Conservation (phyloP, 2,797 vertebrate genomes). For the Acrossocheilus wenchowensis region DNA sequence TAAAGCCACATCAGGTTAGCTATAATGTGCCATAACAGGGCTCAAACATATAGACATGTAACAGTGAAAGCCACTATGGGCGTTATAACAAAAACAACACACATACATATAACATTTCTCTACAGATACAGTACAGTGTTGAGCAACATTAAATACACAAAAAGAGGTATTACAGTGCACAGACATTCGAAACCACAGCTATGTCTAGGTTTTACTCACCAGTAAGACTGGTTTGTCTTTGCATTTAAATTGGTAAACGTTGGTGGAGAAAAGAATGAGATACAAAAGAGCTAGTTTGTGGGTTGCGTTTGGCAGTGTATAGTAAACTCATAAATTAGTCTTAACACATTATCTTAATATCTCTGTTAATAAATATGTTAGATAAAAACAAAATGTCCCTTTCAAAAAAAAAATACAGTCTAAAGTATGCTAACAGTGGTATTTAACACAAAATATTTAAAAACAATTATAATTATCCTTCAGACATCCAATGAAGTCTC, state of each 20-base stretch:
- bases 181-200: background rate
- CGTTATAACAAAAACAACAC: constrained; percentile 2
- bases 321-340: background rate
- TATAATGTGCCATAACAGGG: background rate
- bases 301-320: background rate
- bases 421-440: constrained; percentile 12
- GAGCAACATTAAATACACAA: constrained; percentile 44
- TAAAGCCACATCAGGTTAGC: background rate
- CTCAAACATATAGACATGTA: background rate
- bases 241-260: background rate
- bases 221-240: background rate
- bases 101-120: background rate
- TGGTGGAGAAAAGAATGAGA: background rate
- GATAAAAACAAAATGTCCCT: background rate
- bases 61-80: constrained; percentile 15
- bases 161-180: constrained; percentile 19
- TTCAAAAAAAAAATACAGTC: background rate
- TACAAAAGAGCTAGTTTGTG: background rate
- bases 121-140: constrained; percentile 43
- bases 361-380: constrained; percentile 37
- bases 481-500: background rate
- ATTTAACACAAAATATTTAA: background rate
- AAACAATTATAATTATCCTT: background rate
- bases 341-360: constrained; percentile 8
- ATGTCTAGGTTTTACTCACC: background rate